Percentiles rank a stretch among this genome's conserved stretches.
Conservation (phyloP, 2,797 vertebrate genomes). For the Melanotaenia maccullochi region DNA sequence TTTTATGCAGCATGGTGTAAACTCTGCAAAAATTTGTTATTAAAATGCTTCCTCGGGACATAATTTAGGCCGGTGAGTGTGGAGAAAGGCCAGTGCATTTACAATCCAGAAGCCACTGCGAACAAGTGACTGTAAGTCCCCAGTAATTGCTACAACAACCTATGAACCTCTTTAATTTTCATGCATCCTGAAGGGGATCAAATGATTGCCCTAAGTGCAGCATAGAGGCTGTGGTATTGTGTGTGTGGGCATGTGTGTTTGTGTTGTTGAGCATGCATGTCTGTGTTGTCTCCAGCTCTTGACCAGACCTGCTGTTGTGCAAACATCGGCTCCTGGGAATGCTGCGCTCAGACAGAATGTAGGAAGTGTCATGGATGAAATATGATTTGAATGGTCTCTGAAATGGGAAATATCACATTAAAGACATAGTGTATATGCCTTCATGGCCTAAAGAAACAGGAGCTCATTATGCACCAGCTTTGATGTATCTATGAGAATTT, state of each 20-base stretch:
- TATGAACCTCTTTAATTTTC: conserved; percentile 74
- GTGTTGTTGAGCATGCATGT: conserved; percentile 23
- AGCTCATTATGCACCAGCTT: conserved; percentile 72
- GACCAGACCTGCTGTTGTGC: conserved; percentile 40
- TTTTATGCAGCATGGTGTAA: conserved; percentile 64
- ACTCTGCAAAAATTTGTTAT: conserved; percentile 68
- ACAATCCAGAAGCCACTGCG: conserved; percentile 39
- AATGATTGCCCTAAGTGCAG: conserved; percentile 40
- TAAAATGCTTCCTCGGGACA: conserved; percentile 75
- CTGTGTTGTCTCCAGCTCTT: conserved; percentile 37
- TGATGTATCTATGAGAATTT: conserved; percentile 76
- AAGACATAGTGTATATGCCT: conserved; percentile 46
- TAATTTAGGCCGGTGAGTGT: conserved; percentile 65
- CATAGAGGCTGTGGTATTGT: not conserved
- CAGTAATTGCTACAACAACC: conserved; percentile 71
- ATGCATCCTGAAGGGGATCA: conserved; percentile 62
- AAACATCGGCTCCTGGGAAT: conserved; percentile 59
- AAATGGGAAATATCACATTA: conserved; percentile 78
- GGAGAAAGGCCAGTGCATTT: conserved; percentile 63
- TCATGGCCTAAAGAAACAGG: conserved; percentile 69
- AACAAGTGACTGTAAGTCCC: conserved; percentile 34
- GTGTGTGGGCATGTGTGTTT: conserved; percentile 8
- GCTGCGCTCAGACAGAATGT: conserved; percentile 42
- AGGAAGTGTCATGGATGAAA: conserved; percentile 72
- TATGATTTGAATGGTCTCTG: conserved; percentile 74